Base-by-base conservation (phyloP, 2,888 invertebrate genomes). In the Flexamia atlantica region DNA sequence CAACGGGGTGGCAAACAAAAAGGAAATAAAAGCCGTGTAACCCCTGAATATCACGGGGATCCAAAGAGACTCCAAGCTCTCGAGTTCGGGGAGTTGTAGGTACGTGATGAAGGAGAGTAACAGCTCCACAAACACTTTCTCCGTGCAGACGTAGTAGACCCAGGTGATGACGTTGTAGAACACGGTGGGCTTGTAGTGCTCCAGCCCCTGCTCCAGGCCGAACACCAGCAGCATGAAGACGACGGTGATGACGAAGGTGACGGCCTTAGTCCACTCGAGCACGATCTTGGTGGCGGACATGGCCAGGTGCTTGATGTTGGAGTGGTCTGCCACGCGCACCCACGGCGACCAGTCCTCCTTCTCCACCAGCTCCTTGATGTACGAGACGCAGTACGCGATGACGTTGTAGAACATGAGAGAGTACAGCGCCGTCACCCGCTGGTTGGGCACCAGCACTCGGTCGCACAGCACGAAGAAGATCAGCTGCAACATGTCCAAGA, bases 371-470 rank as follows among this genome's bases (percentile, higher is more conserved):
- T 95, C 95, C 85, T 94, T 93, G 28, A 95, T 93, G 90, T 96
- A 96, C 87, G 93, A 92, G 14, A 95, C 93, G 88, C 95, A 95
- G 90, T 96, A 96, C 0, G 95, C 94, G 86, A 95, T 91, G 9
- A 95, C 95, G 90, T 96, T 96, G 92, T 95, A 96, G 90, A 96
- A 95, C 94, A 96, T 94, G 23, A 96, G 91, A 0, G 95, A 95
- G 90, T 96, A 96, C 30, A 96, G 92, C 64, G 94, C 94, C 0
- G 95, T 95, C 57, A 95, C 91, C 87, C 92, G 90, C 86, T 91
- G 89, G 88, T 91, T 89, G 1, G 92, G 91, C 46, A 93, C 91
- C 40, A 95, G 90, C 40, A 94, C 92, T 30, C 93, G 92, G 88
- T 95, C 95, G 88, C 95, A 95, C 82, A 95, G 92, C 87, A 94